Percentiles rank a stretch among this genome's conserved stretches.
Conservation (phyloP, 2,113 vertebrate genomes). For the Gadus chalcogrammus region DNA sequence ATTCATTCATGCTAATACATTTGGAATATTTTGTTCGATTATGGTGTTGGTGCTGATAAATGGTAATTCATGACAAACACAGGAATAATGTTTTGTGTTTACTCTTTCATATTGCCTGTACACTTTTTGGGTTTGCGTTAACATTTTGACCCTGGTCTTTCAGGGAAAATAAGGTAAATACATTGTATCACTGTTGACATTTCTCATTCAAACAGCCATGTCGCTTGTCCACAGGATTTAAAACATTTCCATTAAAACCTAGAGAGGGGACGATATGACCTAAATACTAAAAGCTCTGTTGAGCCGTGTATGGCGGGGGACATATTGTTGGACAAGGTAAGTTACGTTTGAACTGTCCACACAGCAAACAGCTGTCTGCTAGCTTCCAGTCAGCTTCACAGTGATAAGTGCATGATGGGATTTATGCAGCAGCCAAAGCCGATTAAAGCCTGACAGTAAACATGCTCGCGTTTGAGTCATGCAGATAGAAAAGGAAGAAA, state of each 20-base stretch:
- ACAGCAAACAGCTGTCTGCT: conserved; percentile 40
- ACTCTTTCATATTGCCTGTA: too few species aligned
- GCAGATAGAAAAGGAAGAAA: conserved; percentile 29
- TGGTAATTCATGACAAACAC: too few species aligned
- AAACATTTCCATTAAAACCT: conserved; percentile 50
- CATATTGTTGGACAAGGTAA: conserved; percentile 53
- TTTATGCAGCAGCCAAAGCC: conserved; percentile 55
- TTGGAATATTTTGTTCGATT: too few species aligned
- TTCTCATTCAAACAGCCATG: conserved; percentile 18
- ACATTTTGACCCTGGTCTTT: too few species aligned
- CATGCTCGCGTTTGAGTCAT: conserved; percentile 46
- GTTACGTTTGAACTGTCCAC: conserved; percentile 52
- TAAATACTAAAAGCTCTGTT: conserved; percentile 34
- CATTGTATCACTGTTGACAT: conserved; percentile 1
- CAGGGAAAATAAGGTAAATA: too few species aligned
- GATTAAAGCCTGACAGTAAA: conserved; percentile 53
- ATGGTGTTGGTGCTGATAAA: too few species aligned
- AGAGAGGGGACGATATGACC: conserved; percentile 45
- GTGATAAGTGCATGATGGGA: conserved; percentile 53
- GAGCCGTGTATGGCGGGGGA: conserved; percentile 38
- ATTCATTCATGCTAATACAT: too few species aligned
- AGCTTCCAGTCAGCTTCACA: conserved; percentile 43
- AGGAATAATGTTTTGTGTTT: too few species aligned
- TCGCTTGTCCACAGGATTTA: conserved; percentile 48
- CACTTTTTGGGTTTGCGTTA: too few species aligned